These are phyloP conservation scores for Diceros bicornis DNA, from an alignment of 2,797 vertebrate species.

Conservation along the genomic window DNA sequence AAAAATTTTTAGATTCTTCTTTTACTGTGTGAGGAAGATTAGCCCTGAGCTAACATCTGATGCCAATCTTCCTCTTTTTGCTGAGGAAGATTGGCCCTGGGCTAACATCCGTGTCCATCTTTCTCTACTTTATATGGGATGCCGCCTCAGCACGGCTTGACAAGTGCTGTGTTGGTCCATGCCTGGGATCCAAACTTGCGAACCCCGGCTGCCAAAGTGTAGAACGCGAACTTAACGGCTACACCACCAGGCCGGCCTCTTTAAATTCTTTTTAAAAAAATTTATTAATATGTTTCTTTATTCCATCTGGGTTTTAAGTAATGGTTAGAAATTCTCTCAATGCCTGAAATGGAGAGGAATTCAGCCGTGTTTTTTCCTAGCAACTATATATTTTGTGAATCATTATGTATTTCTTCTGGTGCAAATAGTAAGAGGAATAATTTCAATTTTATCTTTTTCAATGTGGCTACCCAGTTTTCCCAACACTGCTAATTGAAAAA, in stretches of 20 bases:
- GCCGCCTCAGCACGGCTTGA: no score
- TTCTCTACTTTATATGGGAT: no score
- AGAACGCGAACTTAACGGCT: no score
- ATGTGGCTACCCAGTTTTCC: not conserved
- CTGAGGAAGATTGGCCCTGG: no score
- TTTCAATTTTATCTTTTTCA: not conserved
- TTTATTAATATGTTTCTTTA: not conserved
- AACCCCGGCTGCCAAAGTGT: no score
- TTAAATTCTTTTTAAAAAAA: not conserved
- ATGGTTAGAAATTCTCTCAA: not conserved
- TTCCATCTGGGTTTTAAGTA: not conserved
- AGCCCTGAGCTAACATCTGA: no score
- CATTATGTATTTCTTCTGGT: constrained; percentile 1
- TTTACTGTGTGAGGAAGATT: not conserved
- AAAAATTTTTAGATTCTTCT: not conserved
- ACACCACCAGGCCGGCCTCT: no score
- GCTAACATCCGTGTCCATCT: no score
- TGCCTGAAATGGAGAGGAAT: not conserved
- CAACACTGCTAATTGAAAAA: not conserved
- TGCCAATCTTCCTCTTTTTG: no score
- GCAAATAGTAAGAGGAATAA: not conserved
- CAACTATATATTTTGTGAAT: not conserved
- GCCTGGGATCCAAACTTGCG: no score
- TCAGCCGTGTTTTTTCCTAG: not conserved
- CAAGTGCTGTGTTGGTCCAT: no score